Base-by-base conservation (phyloP, 2,888 invertebrate genomes). In the Tachystola acroxantha region DNA sequence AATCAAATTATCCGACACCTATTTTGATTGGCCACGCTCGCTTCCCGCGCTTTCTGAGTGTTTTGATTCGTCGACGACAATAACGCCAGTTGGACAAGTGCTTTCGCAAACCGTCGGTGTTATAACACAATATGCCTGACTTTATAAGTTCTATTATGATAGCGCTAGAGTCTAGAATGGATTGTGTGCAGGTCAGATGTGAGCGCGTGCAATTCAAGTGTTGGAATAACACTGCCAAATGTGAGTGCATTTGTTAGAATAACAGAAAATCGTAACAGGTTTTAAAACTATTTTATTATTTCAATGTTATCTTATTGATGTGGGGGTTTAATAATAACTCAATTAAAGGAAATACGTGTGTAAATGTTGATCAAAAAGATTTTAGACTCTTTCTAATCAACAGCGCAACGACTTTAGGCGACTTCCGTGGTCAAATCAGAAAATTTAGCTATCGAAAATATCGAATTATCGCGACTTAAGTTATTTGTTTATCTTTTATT, bases 51-150 rank as follows among this genome's bases (percentile, higher is more conserved):
- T 62, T 62, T 64, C 57, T 46, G 50, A 81, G 78, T 82, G 79
- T 79, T 84, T 78, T 75, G 76, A 77, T 79, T 81, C 66, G 73
- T 52, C 59, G 61, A 54, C 54, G 59, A 72, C 77, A 71, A 68
- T 70, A 64, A 68, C 59, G 68, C 63, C 80, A 75, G 73, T 65
- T 81, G 82, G 65, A 54, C 62, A 70, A 84, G 81, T 84, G 79
- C 69, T 84, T 76, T 70, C 65, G 64, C 65, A 72, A 70, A 70
- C 70, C 45, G 43, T 42, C 44, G 19, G 16, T 10, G 55, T 52
- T 66, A 57, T 45, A 50, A 16, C 43, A 49, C 46, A 50, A 35
- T 38, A 24, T 7, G n/a, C n/a, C 6, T 25, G 10, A 5, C 10
- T 24, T 24, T 25, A 25, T 24, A 5, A 14, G 35, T 49, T 50